Percentiles rank a stretch among this genome's conserved stretches.
Evolutionary conservation across 2,888 invertebrate genomes (phyloP).

Genomic region (Iphiclides podalirius): DNA sequence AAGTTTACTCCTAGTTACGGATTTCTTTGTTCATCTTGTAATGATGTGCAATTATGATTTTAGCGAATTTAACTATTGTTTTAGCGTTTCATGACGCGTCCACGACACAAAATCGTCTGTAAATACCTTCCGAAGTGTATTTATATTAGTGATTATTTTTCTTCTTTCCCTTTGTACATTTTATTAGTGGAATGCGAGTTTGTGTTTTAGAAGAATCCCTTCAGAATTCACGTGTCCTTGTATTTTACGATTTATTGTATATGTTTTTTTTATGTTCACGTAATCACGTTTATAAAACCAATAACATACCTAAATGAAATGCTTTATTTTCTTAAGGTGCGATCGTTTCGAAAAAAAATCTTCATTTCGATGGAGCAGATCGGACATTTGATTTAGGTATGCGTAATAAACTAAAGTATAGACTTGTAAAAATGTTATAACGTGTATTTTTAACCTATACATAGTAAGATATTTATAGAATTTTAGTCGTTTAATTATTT

Average conservation of each 20-base stretch:
- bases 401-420: conserved; percentile 64
- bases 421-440: conserved; percentile 80
- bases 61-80: conserved; percentile 74
- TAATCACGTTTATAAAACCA: conserved; percentile 44
- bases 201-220: conserved; percentile 38
- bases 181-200: conserved; percentile 48
- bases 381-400: conserved; percentile 36
- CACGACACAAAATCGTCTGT: conserved; percentile 57
- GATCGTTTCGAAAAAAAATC: conserved; percentile 12
- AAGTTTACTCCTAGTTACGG: conserved; percentile 65
- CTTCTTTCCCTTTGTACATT: conserved; percentile 41
- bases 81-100: conserved; percentile 51
- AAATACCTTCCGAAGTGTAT: conserved; percentile 71
- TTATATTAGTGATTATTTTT: conserved; percentile 41
- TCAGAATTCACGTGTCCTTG: conserved; percentile 38
- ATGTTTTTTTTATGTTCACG: conserved; percentile 48
- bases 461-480: conserved; percentile 81
- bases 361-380: conserved; percentile 22
- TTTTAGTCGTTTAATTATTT: conserved; percentile 80
- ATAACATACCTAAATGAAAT: conserved; percentile 44
- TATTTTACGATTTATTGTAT: conserved; percentile 49
- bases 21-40: conserved; percentile 58
- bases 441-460: conserved; percentile 80
- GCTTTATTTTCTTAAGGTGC: conserved; percentile 38
- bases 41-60: conserved; percentile 63